phyloP scores from a whole-genome alignment of 2,888 invertebrate species.

The Lysandra bellargus region DNA sequence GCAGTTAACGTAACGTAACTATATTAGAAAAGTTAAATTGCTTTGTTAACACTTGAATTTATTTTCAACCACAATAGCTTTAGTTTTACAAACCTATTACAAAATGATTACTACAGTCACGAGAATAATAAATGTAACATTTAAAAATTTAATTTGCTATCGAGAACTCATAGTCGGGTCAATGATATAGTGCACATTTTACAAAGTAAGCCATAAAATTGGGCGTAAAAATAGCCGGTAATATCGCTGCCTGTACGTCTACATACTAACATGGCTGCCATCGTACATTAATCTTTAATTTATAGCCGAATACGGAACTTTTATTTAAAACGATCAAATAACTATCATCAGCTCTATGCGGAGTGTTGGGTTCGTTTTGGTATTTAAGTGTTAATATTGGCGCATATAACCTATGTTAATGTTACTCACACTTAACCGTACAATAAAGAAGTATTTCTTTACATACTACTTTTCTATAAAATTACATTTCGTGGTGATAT shows the following conservation, averaged over 20 bases:
- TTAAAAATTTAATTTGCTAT: not conserved
- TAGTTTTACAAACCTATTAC: not conserved
- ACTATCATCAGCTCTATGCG: not conserved
- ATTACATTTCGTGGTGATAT: no score
- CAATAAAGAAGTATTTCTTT: no score
- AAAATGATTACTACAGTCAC: not conserved
- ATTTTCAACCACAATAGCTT: not conserved
- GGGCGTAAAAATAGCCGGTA: slow-evolving; percentile 56
- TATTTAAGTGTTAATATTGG: no score
- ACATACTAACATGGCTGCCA: slow-evolving; percentile 32
- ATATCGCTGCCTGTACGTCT: slow-evolving; percentile 50
- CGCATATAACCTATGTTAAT: no score
- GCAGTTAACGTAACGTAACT: not conserved
- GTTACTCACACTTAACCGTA: no score
- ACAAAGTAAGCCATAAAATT: slow-evolving; percentile 73
- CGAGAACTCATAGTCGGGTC: slow-evolving; percentile 53
- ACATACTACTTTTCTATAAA: no score
- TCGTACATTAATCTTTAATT: slow-evolving; percentile 29
- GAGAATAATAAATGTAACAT: not conserved
- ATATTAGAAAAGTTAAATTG: not conserved
- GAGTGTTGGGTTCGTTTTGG: no score
- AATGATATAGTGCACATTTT: slow-evolving; percentile 69
- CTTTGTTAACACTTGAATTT: not conserved
- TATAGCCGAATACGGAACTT: not conserved
- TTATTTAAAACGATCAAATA: slow-evolving; percentile 1